A percentile compares a stretch with the other conserved stretches of the same genome.
Conservation (phyloP, 2,888 invertebrate species). For the Chymomyza fuscimana region DNA sequence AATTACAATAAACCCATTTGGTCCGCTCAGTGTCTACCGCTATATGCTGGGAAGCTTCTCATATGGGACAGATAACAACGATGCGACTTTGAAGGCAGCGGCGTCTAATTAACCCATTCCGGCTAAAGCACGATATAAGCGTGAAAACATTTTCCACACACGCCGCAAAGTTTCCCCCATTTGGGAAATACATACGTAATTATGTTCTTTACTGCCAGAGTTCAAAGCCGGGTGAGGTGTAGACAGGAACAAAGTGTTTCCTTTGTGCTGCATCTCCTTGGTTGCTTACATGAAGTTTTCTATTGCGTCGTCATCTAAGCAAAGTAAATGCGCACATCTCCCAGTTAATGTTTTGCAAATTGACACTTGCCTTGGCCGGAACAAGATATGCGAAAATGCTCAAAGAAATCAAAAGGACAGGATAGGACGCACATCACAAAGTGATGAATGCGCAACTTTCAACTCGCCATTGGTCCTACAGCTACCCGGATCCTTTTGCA, state of each 20-base stretch:
- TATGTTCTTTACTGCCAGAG: constrained; percentile 1
- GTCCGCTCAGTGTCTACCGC: constrained; percentile 41
- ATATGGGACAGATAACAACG: constrained; percentile 50
- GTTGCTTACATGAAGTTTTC: not conserved
- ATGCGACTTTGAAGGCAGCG: not conserved
- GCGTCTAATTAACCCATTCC: constrained; percentile 53
- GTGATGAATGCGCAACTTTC: constrained; percentile 74
- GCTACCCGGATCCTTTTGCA: constrained; percentile 25
- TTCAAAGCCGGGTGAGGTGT: constrained; percentile 1
- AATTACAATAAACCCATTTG: constrained; percentile 73
- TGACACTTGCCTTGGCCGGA: constrained; percentile 56
- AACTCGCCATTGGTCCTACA: constrained; percentile 21
- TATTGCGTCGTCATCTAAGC: constrained; percentile 11
- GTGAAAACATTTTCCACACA: constrained; percentile 55
- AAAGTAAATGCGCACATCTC: constrained; percentile 36
- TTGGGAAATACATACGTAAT: constrained; percentile 17
- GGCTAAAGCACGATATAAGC: constrained; percentile 27
- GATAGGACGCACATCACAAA: constrained; percentile 56
- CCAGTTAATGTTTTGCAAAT: constrained; percentile 67
- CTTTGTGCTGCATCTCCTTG: constrained; percentile 19
- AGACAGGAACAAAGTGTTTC: constrained; percentile 7
- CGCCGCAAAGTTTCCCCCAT: constrained; percentile 30
- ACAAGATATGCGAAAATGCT: not conserved
- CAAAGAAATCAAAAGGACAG: not conserved
- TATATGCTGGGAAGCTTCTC: constrained; percentile 25